A percentile compares a stretch with the other conserved stretches of the same genome.
Evolutionary conservation across 2,888 invertebrate species (phyloP).

Genomic region (Meiosimyza platycephala): DNA sequence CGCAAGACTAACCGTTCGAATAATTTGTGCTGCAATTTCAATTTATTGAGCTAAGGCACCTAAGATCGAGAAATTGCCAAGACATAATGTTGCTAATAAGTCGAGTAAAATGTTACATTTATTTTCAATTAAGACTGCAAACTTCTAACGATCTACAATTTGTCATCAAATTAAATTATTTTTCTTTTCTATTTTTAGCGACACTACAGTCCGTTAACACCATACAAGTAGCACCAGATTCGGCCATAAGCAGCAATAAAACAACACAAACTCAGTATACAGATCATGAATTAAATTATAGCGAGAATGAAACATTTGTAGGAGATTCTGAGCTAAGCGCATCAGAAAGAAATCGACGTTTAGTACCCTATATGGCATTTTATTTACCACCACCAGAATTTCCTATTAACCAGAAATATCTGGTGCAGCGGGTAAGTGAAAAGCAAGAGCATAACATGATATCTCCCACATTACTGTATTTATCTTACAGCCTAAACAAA

Average conservation of each 20-base stretch:
- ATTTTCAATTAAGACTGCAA: no score
- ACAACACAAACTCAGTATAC: not conserved
- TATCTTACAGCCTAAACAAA: not conserved
- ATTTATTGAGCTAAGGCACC: no score
- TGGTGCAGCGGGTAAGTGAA: conserved; percentile 54
- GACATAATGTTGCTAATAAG: no score
- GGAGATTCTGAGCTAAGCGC: conserved; percentile 59
- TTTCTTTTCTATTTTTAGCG: conserved; percentile 11
- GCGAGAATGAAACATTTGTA: conserved; percentile 40
- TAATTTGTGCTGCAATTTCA: no score
- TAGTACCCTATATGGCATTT: conserved; percentile 87
- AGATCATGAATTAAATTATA: not conserved
- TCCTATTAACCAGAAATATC: conserved; percentile 66
- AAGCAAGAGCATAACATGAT: not conserved
- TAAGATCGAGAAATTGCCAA: no score
- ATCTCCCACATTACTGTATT: not conserved
- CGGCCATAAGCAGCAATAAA: not conserved
- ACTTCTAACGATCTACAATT: not conserved
- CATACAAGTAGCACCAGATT: conserved; percentile 20
- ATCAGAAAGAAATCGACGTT: conserved; percentile 76
- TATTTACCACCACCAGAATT: conserved; percentile 75
- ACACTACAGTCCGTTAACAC: conserved; percentile 1
- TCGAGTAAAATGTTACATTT: no score
- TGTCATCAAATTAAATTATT: not conserved
- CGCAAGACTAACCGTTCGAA: no score